phyloP scores from a whole-genome alignment of 1,140 invertebrate species.

The Drosophila truncata region DNA sequence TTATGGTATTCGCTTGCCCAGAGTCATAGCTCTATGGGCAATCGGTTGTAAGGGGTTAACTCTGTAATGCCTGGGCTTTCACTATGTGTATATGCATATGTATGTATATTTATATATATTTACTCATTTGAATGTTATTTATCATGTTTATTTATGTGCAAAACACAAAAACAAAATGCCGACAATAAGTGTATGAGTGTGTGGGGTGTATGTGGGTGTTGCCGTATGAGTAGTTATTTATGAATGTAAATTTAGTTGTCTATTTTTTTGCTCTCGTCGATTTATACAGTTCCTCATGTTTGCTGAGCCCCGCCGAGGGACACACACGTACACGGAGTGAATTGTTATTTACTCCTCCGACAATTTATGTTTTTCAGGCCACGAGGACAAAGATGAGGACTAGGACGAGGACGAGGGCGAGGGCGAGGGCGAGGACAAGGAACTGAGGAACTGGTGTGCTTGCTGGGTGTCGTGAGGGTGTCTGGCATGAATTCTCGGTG shows the following conservation, averaged over 20 bases:
- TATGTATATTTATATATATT: slow-evolving; percentile 38
- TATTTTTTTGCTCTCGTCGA: slow-evolving; percentile 24
- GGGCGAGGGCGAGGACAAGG: slow-evolving; percentile 20
- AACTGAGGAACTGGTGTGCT: background rate
- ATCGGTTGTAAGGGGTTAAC: slow-evolving; percentile 38
- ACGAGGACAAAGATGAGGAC: slow-evolving; percentile 42
- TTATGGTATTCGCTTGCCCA: slow-evolving; percentile 26
- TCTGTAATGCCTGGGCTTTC: slow-evolving; percentile 19
- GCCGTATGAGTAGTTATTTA: slow-evolving; percentile 63
- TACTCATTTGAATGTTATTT: slow-evolving; percentile 61
- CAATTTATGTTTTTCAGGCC: slow-evolving; percentile 40
- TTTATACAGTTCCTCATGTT: slow-evolving; percentile 33
- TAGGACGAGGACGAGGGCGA: slow-evolving; percentile 8
- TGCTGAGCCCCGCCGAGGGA: slow-evolving; percentile 33
- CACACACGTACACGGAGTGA: slow-evolving; percentile 44
- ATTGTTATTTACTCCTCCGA: slow-evolving; percentile 40
- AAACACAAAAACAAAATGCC: slow-evolving; percentile 74
- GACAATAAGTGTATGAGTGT: slow-evolving; percentile 63
- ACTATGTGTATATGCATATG: slow-evolving; percentile 45
- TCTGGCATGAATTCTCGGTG: slow-evolving; percentile 37
- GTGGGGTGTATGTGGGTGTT: slow-evolving; percentile 30
- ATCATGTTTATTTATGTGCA: slow-evolving; percentile 68
- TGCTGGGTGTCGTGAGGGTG: slow-evolving; percentile 19
- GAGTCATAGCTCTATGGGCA: slow-evolving; percentile 33
- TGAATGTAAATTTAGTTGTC: slow-evolving; percentile 62